Base-by-base conservation (phyloP, 1,140 invertebrate genomes). In the Drosophila mojavensis region DNA sequence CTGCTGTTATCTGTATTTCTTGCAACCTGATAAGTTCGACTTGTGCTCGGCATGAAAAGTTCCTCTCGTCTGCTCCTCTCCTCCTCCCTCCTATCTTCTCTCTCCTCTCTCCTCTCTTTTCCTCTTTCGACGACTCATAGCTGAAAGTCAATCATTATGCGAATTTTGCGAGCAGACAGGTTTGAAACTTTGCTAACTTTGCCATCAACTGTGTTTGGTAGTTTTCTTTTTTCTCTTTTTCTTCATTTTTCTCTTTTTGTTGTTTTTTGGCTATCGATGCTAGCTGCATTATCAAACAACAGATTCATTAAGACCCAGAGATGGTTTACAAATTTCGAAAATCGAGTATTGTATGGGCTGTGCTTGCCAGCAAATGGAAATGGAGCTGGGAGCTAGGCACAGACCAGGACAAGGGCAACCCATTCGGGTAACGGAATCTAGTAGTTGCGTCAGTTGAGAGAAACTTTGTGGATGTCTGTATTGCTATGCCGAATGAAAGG, bases 241-340 rank as follows among this genome's bases (percentile, higher is more conserved):
- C 0, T 5, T 30, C 28, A 4, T 75, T 79, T 61, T n/a, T 17
- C 4, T 30, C 6, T 33, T 9, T 7, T 7, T 9, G 2, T 33
- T 33, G 2, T 30, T 30, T 30, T 13, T 17, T 30, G 36, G 56
- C 58, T 39, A 61, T 39, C 61, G 67, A 30, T 30, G 28, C 28
- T 17, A 50, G 51, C 67, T 88, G 84, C 79, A 88, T 86, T 86
- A 79, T 86, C 84, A 66, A 83, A 83, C 88, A 83, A 78, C 83
- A 80, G 79, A 88, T 86, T 86, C 83, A 86, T 86, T 86, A 86
- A 82, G 61, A 63, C 43, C 48, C 83, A 74, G 88, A 88, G 71
- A 79, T 88, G 83, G 83, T 61, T 82, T 86, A 74, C 83, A 82
- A 65, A 70, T 86, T 75, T 53, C 43, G 28, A 68, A 26, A 67